These are phyloP conservation scores for Ormyrus pomaceus DNA, from an alignment of 2,888 invertebrate genomes.

Conservation along the genomic window DNA sequence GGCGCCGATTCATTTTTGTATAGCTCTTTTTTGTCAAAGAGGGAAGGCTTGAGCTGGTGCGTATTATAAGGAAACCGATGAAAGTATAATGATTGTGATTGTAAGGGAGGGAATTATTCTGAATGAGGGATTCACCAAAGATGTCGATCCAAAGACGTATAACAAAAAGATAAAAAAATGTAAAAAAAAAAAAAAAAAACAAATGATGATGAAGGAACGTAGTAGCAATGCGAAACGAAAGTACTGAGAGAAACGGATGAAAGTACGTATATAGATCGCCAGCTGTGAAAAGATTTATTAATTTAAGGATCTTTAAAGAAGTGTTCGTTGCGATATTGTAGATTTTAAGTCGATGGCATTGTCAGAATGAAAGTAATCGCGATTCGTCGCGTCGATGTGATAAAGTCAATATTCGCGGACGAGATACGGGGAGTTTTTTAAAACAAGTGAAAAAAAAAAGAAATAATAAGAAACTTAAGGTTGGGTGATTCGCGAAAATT, in stretches of 20 bases:
- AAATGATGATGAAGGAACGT: neutral
- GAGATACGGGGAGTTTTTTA: neutral
- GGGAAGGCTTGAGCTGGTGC: conserved; percentile 19
- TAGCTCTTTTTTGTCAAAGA: conserved; percentile 29
- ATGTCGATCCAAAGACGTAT: conserved; percentile 68
- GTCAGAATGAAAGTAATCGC: conserved; percentile 49
- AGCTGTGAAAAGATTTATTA: conserved; percentile 55
- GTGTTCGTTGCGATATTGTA: conserved; percentile 42
- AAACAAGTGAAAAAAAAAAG: too few relatives aligned
- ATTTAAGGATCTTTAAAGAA: conserved; percentile 47
- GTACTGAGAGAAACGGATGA: conserved; percentile 11
- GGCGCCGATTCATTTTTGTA: conserved; percentile 48
- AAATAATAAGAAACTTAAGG: conserved; percentile 17
- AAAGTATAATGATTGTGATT: conserved; percentile 37
- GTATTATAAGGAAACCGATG: conserved; percentile 35
- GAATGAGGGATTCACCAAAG: conserved; percentile 65
- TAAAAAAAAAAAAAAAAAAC: conserved; percentile 40
- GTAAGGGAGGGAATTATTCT: conserved; percentile 20
- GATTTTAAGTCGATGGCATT: conserved; percentile 52
- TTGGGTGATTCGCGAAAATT: conserved; percentile 48
- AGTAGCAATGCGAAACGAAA: conserved; percentile 24
- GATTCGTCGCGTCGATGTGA: conserved; percentile 52
- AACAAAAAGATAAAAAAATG: conserved; percentile 39
- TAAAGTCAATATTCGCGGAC: conserved; percentile 54
- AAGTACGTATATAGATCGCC: conserved; percentile 46